These are phyloP conservation scores for Pyrrhosoma nymphula DNA, from an alignment of 2,888 invertebrate genomes.

Conservation along the genomic window DNA sequence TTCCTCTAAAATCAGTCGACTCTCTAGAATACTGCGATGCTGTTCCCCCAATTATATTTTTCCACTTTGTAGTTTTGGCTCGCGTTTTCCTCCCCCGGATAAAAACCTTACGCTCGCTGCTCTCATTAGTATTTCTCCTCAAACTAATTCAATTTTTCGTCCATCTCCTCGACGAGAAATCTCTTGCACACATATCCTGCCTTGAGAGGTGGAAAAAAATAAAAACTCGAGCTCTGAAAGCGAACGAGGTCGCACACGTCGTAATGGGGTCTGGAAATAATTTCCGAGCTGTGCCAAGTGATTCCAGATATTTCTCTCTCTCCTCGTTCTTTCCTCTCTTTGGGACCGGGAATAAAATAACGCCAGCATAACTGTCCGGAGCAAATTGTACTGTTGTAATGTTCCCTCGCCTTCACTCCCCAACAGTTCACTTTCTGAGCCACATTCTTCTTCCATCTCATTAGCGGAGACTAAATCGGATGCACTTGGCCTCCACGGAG, in stretches of 20 bases:
- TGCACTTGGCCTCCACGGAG: neutral
- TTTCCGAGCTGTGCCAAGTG: neutral
- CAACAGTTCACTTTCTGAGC: neutral
- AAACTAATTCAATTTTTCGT: slow-evolving; percentile 25
- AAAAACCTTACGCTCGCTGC: neutral
- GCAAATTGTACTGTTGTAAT: slow-evolving; percentile 24
- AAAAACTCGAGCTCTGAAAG: neutral
- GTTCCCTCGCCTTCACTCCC: neutral
- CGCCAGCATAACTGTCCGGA: slow-evolving; percentile 1
- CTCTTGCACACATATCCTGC: slow-evolving; percentile 3
- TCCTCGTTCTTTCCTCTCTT: neutral
- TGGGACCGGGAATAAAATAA: neutral
- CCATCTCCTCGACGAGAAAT: slow-evolving; percentile 9
- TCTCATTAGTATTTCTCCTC: slow-evolving; percentile 24
- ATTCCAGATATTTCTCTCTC: slow-evolving; percentile 31
- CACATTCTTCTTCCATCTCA: slow-evolving; percentile 9
- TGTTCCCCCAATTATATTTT: neutral
- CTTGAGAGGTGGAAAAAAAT: neutral
- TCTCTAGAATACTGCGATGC: neutral
- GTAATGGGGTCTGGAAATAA: slow-evolving; percentile 35
- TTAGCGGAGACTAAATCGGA: slow-evolving; percentile 26
- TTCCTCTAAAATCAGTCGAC: neutral
- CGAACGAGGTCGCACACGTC: slow-evolving; percentile 20
- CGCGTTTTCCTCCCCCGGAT: neutral
- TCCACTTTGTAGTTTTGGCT: neutral